phyloP scores from a whole-genome alignment of 2,113 vertebrate genomes.

The Pipra filicauda region DNA sequence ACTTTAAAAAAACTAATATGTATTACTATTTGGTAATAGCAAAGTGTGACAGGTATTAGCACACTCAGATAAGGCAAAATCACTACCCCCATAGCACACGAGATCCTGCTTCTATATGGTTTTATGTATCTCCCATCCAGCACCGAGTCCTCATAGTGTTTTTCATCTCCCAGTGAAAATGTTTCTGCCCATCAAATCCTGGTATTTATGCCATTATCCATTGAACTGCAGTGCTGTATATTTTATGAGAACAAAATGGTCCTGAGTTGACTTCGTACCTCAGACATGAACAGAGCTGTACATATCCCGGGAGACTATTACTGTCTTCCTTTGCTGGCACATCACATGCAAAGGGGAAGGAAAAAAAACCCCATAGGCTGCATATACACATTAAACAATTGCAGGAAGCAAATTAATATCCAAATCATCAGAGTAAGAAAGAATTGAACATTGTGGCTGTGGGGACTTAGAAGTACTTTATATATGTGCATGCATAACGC shows the following conservation, averaged over 20 bases:
- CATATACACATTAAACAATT: background rate
- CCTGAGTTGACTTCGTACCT: constrained; percentile 54
- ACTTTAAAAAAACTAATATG: rapidly evolving
- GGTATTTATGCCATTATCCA: constrained; percentile 49
- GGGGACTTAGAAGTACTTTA: background rate
- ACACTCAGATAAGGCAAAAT: background rate
- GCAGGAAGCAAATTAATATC: constrained; percentile 34
- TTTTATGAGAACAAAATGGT: constrained; percentile 67
- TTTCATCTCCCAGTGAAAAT: constrained; percentile 10
- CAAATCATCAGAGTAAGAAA: constrained; percentile 6
- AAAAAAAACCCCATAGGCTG: background rate
- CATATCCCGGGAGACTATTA: constrained; percentile 18
- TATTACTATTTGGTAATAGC: background rate
- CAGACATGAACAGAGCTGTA: constrained; percentile 39
- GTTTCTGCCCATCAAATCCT: constrained; percentile 51
- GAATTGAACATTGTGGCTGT: background rate
- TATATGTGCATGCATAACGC: background rate
- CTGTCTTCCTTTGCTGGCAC: constrained; percentile 8
- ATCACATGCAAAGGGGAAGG: constrained; percentile 15
- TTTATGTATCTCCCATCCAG: background rate
- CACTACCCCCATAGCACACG: background rate
- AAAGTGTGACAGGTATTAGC: background rate
- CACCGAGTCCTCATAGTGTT: background rate
- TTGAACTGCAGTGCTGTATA: constrained; percentile 51
- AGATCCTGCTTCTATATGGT: background rate